Conservation (phyloP, 2,113 vertebrate genomes). For the Podocnemis expansa region DNA sequence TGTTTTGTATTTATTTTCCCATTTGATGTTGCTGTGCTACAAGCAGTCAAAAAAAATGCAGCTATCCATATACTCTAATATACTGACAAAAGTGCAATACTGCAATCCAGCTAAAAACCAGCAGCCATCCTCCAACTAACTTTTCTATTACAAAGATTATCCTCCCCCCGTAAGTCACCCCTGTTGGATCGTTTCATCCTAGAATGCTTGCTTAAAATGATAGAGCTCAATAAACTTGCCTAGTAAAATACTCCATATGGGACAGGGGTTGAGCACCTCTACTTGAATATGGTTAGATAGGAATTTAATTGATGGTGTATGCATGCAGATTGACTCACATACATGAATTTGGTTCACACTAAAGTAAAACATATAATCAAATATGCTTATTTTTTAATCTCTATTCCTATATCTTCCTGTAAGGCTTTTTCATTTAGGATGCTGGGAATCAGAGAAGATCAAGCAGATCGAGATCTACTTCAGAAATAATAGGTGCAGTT, state of each 20-base stretch:
- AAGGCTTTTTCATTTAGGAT: neutral
- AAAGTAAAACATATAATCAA: neutral
- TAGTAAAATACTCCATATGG: neutral
- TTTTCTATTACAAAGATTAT: neutral
- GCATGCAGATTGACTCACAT: neutral
- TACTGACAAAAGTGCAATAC: neutral
- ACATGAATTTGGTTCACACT: neutral
- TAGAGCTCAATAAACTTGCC: accelerated
- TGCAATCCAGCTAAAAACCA: neutral
- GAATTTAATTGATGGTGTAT: neutral
- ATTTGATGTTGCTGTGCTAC: neutral
- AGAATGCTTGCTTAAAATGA: accelerated
- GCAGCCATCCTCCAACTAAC: neutral
- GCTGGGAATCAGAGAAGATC: neutral
- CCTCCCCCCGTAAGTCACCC: neutral
- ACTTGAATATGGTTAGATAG: neutral
- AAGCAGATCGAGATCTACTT: no score
- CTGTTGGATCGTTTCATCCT: neutral
- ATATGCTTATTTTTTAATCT: neutral
- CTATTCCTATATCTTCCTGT: accelerated
- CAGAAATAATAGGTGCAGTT: neutral
- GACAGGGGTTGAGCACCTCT: neutral
- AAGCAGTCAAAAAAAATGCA: neutral
- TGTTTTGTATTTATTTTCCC: neutral
- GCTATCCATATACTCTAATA: neutral